Evolutionary conservation across 2,888 invertebrate species (phyloP).

Genomic region (Theodoxus fluviatilis): DNA sequence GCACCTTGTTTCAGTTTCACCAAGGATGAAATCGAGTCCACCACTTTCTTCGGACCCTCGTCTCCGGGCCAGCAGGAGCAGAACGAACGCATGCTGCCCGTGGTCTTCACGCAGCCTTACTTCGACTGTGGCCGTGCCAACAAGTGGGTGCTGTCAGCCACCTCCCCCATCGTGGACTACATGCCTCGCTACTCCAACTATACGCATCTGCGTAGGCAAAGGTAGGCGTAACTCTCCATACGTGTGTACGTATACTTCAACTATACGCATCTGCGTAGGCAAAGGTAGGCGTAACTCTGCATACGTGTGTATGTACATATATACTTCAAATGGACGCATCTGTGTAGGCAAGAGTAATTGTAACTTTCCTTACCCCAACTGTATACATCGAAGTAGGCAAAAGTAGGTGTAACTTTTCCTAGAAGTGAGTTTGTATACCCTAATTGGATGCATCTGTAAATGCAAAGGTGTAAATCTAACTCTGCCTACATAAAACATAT

Average conservation of each 20-base stretch:
- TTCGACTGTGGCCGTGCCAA: slow-evolving; percentile 94
- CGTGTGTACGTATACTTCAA: too few relatives aligned
- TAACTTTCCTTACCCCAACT: too few relatives aligned
- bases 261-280: slow-evolving; percentile 53
- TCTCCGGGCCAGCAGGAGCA: slow-evolving; percentile 45
- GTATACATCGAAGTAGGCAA: too few relatives aligned
- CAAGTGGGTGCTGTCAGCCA: slow-evolving; percentile 92
- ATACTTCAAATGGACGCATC: slow-evolving; percentile 57
- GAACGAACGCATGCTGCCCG: slow-evolving; percentile 73
- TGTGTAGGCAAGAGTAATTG: slow-evolving; percentile 49
- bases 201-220: slow-evolving; percentile 52
- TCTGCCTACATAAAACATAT: too few relatives aligned
- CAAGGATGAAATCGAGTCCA: slow-evolving; percentile 40
- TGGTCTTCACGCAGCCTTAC: slow-evolving; percentile 92
- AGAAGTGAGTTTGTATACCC: too few relatives aligned
- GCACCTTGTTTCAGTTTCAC: too few relatives aligned
- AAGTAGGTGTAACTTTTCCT: too few relatives aligned
- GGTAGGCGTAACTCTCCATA: too few relatives aligned
- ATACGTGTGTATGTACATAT: too few relatives aligned
- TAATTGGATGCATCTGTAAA: too few relatives aligned
- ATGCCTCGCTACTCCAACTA: slow-evolving; percentile 72
- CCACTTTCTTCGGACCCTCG: slow-evolving; percentile 56
- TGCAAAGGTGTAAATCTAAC: too few relatives aligned
- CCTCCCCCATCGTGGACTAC: slow-evolving; percentile 92
- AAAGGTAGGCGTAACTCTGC: slow-evolving; percentile 47